Evolutionary conservation across 2,888 invertebrate genomes (phyloP), one percentile per base, ranked within the genome.

Genomic region (Lithophane ornitopus): DNA sequence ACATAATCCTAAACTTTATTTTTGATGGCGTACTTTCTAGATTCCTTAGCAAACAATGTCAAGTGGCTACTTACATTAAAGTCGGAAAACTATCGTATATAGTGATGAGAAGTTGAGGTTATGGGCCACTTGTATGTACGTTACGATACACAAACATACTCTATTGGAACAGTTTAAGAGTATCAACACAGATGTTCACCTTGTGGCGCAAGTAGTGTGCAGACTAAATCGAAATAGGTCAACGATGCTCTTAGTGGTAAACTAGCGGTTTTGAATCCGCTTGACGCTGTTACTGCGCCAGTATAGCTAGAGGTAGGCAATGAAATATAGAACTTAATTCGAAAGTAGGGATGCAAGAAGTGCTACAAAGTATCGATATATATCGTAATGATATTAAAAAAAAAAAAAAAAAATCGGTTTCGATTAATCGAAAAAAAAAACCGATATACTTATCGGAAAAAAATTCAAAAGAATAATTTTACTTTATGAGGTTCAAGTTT

Each of bases 221-320:
- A 69, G 67, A 66, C 65, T 49, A 58, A 46, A 81, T 67, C 34
- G 34, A 82, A 85, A 73, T 81, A 11, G 85, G 85, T 84, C 85
- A 85, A 82, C 70, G 59, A 70, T 73, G 49, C 46, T 68, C 67
- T 73, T 12, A 49, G 39, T 28, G 67, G 70, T 49, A 41, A 58
- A 34, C 49, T 67, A 76, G 34, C 56, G 65, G 46, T 75, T 41
- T 26, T 46, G 28, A 49, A 49, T 56, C 54, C 75, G 22, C 56
- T 58, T 56, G 19, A 63, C 44, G 54, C 49, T 49, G 22, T 22
- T 28, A 56, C 11, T 62, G 26, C 19, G n/a, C 41, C 28, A n/a
- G 22, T 44, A 41, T 54, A 26, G 8, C n/a, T 46, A 80, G 49
- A 49, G 22, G 9, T 41, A 49, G 34, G 22, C 61, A 62, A n/a